Evolutionary conservation across 2,888 invertebrate species (phyloP), one percentile per base, ranked within the genome.

Genomic region (Hydraecia micacea): DNA sequence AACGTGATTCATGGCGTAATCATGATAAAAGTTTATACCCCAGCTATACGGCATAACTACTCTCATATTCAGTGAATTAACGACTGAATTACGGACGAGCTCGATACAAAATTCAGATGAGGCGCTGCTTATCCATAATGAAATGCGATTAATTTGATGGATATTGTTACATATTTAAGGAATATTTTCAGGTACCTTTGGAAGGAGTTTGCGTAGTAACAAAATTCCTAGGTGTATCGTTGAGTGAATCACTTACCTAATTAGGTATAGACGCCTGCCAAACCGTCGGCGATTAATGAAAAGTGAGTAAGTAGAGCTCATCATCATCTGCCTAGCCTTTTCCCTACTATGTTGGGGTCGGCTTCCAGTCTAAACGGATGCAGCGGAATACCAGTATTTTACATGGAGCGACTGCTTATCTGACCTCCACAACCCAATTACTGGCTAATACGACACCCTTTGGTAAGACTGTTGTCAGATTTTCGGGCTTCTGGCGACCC

Each of bases 51-150:
- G 75, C 68, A 36, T 5, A 76, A 71, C 82, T 84, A 67, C 84
- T 88, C 76, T 65, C 18, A 76, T 79, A 88, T 88, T 88, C 84
- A 46, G 63, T 87, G 77, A 88, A 88, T 87, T 83, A 86, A 80
- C 77, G 36, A 72, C 71, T 75, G 79, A 78, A 77, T 81, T 75
- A 73, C 68, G 39, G 32, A 67, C 39, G 66, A 73, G 32, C 46
- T 21, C 49, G 18, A 72, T 83, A 83, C 71, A 83, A 86, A 63
- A 87, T 83, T 86, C 85, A 85, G 63, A 60, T 13, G 46, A 52
- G 60, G 66, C 63, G 42, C 66, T 82, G 75, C 79, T 81, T 75
- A 63, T n/a, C 11, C 55, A 55, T 69, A 78, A 86, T 83, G 77
- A 88, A 87, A 80, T 77, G 49, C 71, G 74, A 86, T 84, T 73